Evolutionary conservation across 2,888 invertebrate genomes (phyloP).

Genomic region (Lampropteryx suffumata): DNA sequence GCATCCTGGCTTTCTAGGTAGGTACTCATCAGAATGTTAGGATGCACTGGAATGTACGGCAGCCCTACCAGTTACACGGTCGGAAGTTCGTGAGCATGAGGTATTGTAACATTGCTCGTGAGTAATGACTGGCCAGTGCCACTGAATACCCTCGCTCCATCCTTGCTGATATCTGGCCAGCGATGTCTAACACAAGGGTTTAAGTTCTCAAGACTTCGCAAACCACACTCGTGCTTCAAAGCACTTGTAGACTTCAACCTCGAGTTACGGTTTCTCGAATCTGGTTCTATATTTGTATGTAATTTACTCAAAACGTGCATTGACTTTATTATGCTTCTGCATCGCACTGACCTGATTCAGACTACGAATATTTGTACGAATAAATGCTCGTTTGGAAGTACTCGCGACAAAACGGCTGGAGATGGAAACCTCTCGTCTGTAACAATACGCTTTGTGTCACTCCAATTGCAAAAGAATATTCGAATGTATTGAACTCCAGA

Average conservation of each 20-base stretch:
- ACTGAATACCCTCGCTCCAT: conserved; percentile 22
- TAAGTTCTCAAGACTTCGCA: conserved; percentile 20
- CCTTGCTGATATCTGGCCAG: conserved; percentile 27
- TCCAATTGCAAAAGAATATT: conserved; percentile 76
- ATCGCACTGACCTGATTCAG: conserved; percentile 22
- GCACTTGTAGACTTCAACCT: conserved; percentile 1
- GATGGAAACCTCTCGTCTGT: conserved; percentile 63
- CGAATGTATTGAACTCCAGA: conserved; percentile 71
- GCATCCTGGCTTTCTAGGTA: too few species aligned
- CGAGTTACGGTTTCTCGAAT: conserved; percentile 7
- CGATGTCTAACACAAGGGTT: conserved; percentile 17
- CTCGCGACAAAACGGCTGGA: conserved; percentile 62
- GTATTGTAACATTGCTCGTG: conserved; percentile 23
- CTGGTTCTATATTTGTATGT: conserved; percentile 10
- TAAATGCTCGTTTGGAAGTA: conserved; percentile 50
- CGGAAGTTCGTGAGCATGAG: conserved; percentile 25
- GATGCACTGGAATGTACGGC: neutral
- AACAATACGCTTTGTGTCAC: conserved; percentile 77
- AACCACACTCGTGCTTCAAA: conserved; percentile 6
- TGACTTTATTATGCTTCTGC: conserved; percentile 14
- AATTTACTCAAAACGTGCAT: conserved; percentile 14
- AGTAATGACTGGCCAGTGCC: conserved; percentile 25
- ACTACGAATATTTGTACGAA: conserved; percentile 24
- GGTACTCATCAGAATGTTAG: neutral
- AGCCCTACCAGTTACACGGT: conserved; percentile 13